Conservation (phyloP, 37 sponge, comb jelly and placozoan species). For the Haliclona indistincta region DNA sequence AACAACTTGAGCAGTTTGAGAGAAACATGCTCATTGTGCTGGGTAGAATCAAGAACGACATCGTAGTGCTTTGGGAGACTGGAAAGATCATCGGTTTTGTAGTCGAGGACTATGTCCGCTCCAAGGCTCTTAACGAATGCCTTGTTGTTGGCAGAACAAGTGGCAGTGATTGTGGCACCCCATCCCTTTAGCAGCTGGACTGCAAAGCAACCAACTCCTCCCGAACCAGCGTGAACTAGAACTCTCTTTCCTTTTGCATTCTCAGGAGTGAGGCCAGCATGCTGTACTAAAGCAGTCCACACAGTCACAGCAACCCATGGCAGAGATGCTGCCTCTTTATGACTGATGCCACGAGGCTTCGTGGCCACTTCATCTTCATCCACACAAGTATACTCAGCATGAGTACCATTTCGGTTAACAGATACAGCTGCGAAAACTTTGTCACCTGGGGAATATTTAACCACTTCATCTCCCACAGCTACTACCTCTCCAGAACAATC, state of each 20-base stretch:
- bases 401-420: constrained; percentile 38
- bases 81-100: constrained; percentile 50
- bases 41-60: constrained; percentile 69
- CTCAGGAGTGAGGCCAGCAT: constrained; percentile 54
- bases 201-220: constrained; percentile 81
- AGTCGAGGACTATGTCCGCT: constrained; percentile 75
- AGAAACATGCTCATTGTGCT: constrained; percentile 28
- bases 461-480: constrained; percentile 74
- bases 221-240: constrained; percentile 73
- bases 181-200: constrained; percentile 87
- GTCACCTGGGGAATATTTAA: constrained; percentile 63
- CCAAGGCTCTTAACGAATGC: constrained; percentile 60
- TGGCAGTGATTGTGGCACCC: constrained; percentile 75
- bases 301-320: constrained; percentile 80
- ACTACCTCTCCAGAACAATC: constrained; percentile 89
- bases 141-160: constrained; percentile 60
- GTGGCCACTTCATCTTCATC: constrained; percentile 30
- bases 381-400: constrained; percentile 59
- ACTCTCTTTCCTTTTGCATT: constrained; percentile 66
- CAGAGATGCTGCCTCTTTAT: constrained; percentile 74
- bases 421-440: constrained; percentile 63
- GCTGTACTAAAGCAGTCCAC: constrained; percentile 74
- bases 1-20: constrained; percentile 62
- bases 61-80: constrained; percentile 51
- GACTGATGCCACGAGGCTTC: constrained; percentile 60